phyloP scores from a whole-genome alignment of 2,797 vertebrate genomes.

The Enoplosus armatus region DNA sequence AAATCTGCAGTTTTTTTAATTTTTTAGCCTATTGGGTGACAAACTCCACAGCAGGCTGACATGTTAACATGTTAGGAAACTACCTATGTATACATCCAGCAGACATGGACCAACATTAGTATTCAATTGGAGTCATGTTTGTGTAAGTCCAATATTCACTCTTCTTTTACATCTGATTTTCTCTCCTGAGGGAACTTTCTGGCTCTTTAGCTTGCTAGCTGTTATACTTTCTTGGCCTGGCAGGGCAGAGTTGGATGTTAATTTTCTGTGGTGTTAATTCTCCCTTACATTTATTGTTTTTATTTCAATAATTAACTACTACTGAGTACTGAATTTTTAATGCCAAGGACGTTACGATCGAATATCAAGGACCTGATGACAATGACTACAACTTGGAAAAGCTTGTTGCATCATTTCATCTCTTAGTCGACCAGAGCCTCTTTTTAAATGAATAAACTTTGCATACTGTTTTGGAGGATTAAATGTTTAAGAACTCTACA shows the following conservation, averaged over 20 bases:
- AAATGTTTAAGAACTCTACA: constrained; percentile 33
- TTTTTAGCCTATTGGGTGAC: neutral
- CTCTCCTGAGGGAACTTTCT: neutral
- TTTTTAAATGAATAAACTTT: constrained; percentile 40
- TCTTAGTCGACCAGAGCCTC: constrained; percentile 13
- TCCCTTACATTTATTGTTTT: too few relatives aligned
- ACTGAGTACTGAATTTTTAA: constrained; percentile 9
- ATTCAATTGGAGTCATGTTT: neutral
- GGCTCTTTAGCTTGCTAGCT: neutral
- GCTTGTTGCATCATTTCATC: constrained; percentile 19
- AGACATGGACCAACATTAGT: neutral
- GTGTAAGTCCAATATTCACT: neutral
- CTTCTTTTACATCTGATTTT: neutral
- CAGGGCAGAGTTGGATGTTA: neutral
- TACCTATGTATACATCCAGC: neutral
- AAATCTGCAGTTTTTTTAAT: neutral
- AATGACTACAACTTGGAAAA: neutral
- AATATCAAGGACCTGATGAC: constrained; percentile 23
- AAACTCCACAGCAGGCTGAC: neutral
- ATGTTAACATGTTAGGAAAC: neutral
- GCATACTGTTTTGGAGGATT: constrained; percentile 13
- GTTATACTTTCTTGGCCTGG: neutral
- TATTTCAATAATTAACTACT: constrained; percentile 12
- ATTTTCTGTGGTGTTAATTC: neutral
- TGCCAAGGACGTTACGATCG: neutral